phyloP scores from a whole-genome alignment of 2,888 invertebrate genomes.

The Apeira syringaria region DNA sequence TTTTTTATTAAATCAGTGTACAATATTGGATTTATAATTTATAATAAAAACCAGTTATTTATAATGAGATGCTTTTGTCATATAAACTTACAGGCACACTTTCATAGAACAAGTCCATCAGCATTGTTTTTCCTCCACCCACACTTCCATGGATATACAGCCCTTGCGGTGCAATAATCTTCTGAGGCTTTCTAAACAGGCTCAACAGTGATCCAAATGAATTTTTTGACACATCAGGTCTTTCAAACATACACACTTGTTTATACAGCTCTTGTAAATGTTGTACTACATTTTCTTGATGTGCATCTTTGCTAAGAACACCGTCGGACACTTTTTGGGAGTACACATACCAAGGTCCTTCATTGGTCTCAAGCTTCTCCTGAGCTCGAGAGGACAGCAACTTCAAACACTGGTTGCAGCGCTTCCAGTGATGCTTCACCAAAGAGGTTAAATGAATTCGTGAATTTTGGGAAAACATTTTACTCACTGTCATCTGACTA shows the following conservation, averaged over 20 bases:
- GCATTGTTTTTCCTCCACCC: conserved; percentile 98
- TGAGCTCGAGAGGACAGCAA: conserved; percentile 57
- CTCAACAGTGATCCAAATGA: conserved; percentile 53
- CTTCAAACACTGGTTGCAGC: conserved; percentile 58
- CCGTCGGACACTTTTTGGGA: conserved; percentile 83
- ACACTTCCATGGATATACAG: conserved; percentile 96
- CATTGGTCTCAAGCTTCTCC: conserved; percentile 37
- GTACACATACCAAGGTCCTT: conserved; percentile 81
- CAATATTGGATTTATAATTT: no score
- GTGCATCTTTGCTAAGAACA: conserved; percentile 85
- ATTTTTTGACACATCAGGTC: conserved; percentile 46
- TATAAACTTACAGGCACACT: conserved; percentile 61
- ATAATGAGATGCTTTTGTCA: no score
- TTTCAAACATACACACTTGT: conserved; percentile 83
- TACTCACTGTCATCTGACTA: conserved; percentile 45
- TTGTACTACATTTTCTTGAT: conserved; percentile 88
- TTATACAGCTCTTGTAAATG: conserved; percentile 88
- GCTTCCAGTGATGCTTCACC: conserved; percentile 54
- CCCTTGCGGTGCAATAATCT: conserved; percentile 87
- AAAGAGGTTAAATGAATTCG: conserved; percentile 48
- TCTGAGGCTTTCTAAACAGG: conserved; percentile 63
- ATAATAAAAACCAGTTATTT: no score
- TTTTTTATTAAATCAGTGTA: no score
- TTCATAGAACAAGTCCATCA: conserved; percentile 99
- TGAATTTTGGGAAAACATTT: conserved; percentile 56